Base-by-base conservation (phyloP, 2,888 invertebrate genomes). In the Oxycera nigricornis region DNA sequence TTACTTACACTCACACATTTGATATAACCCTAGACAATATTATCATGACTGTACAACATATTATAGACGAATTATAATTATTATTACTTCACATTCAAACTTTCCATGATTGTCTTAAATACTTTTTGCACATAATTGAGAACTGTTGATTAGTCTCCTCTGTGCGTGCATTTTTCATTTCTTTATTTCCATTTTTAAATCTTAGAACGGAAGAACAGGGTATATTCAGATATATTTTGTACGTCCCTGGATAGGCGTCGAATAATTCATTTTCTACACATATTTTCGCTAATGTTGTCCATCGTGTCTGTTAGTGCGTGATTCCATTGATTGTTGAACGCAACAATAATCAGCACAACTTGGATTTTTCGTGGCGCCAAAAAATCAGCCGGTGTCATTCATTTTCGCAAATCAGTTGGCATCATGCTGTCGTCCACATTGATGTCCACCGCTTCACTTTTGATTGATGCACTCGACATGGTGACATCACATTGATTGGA, bases 371-470 rank as follows among this genome's bases (percentile, higher is more conserved):
- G 50, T 4, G 3, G 35, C 11, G 46, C 3, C 17, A 11, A 46
- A 11, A 14, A 11, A 11, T 46, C 3, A 3, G 3, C 17, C 35
- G 35, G 46, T 46, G 4, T 2, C 17, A 72, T 65, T 62, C 74
- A 77, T 75, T 78, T 78, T 61, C 78, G 72, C 50, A 78, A 73
- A 74, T 78, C 78, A 7, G 78, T 78, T 73, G 78, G 78, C 76
- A 77, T 62, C 75, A 77, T 75, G 74, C 72, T 75, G 28, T 78
- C 78, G 28, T 78, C 78, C 24, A 76, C 75, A 39, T 73, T 74
- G 11, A 78, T 59, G 62, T 77, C 76, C 7, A 39, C 59, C 11
- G 76, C 39, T 73, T 73, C 74, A 70, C 35, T 61, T 24, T 72
- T 61, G 65, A 70, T 35, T 61, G 73, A 41, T 74, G 72, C 28